Evolutionary conservation across 2,113 vertebrate genomes (phyloP), one percentile per base, ranked within the genome.

Genomic region (Seriola dumerili): DNA sequence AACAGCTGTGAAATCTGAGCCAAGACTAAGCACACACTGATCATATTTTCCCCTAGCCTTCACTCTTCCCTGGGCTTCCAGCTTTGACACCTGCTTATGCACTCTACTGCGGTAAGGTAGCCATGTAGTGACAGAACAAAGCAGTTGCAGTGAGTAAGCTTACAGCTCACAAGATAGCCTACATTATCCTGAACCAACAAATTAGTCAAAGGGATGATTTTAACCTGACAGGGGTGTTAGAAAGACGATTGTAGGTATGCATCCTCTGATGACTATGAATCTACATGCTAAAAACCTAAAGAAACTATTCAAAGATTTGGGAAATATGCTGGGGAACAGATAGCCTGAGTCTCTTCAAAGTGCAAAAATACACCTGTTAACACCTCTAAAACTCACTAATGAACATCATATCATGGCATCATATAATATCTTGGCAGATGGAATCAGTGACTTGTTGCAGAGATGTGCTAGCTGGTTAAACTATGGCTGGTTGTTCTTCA

Each of bases 41-140:
- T 93, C 93, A 94, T 85, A 93, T 92, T 93, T 95, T 94, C 92
- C 90, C 59, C 69, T 36, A 71, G 77, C 78, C 57, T 81, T 88
- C 76, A 77, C 16, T 76, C 52, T 55, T 69, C 85, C 62, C 32
- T 68, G 64, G 19, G n/a, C 72, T 84, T 90, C 85, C 90, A 93
- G 76, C 69, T 82, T 87, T 88, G 82, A 93, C 93, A 95, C 94
- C 93, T 95, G 92, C 84, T 86, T 91, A 90, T 91, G 83, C 73
- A 86, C 90, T 93, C 85, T 69, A 59, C 72, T 76, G 73, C 86
- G 65, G 76, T 68, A 83, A 87, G 79, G 78, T 88, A 91, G 72
- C 76, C 85, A 87, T 80, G 81, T 89, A 83, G 38, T 79, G 55
- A 42, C 55, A 42, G 77, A 69, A 80, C 65, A 55, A 17, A 76